Evolutionary conservation across 2,888 invertebrate genomes (phyloP), one percentile per base, ranked within the genome.

Genomic region (Agrilus biguttatus): DNA sequence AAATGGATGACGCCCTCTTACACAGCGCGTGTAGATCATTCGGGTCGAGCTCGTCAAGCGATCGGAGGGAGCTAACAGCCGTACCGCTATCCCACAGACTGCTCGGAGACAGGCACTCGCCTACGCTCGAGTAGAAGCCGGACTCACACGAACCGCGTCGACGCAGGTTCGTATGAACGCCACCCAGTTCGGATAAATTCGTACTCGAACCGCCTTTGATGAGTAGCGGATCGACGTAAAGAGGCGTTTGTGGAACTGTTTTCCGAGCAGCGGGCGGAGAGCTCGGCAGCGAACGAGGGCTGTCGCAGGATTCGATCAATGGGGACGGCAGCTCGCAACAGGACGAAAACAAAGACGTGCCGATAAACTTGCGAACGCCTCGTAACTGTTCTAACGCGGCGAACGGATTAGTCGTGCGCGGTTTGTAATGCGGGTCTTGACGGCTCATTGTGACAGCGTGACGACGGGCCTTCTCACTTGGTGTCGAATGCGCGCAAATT

Each of bases 81-180:
- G 72, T 71, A 12, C 77, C 73, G 38, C 77, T 73, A 53, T 80
- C 80, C 62, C 62, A 65, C 35, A 66, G 48, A 46, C 63, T 63
- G 43, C 55, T 65, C 1, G 65, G 65, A 10, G 65, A 65, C 14
- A 66, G 45, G 45, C 66, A 66, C 51, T 66, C 66, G 56, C 86
- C 86, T 49, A 86, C 83, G 54, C 85, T 87, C 43, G 87, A 87
- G 72, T 87, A 90, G 61, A 90, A 89, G 14, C 90, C 90, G 52
- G 85, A 85, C 63, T 90, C 90, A 62, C 88, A 88, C 14, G 88
- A 89, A 44, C 85, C 89, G 37, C 88, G 75, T 14, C 88, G 69
- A 32, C 79, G 72, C n/a, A 80, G 65, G 1, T 52, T 47, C 37
- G 49, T 47, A 40, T 59, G 58, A 36, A 52, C 49, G 32, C 45